Percentiles rank a stretch among this genome's conserved stretches.
These are phyloP conservation scores for Ellobium chinense DNA, from an alignment of 2,888 invertebrate species.

Conservation along the genomic window DNA sequence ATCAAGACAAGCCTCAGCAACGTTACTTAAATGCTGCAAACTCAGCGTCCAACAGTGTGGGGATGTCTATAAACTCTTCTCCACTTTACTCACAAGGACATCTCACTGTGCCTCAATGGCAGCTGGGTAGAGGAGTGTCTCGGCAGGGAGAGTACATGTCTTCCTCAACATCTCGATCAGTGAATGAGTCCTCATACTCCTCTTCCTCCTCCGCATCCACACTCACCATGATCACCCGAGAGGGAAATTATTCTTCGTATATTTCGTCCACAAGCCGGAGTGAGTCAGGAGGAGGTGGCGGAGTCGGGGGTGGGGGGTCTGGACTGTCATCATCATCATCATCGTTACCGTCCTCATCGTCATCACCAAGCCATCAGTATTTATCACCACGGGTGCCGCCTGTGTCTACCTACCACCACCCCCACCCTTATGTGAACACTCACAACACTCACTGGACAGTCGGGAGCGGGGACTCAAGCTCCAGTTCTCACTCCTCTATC, in stretches of 20 bases:
- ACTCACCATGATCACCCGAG: constrained; percentile 7
- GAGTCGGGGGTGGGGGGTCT: neutral
- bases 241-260: constrained; percentile 7
- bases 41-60: neutral
- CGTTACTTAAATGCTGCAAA: neutral
- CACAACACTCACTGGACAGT: constrained; percentile 50
- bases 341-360: neutral
- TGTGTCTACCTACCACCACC: constrained; percentile 51
- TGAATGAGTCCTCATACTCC: neutral
- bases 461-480: constrained; percentile 29
- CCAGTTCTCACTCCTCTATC: constrained; percentile 22
- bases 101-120: constrained; percentile 45
- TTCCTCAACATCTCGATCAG: neutral
- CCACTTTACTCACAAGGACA: constrained; percentile 29
- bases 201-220: constrained; percentile 5
- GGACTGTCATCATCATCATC: neutral
- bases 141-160: neutral
- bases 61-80: neutral
- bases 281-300: neutral
- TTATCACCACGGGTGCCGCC: constrained; percentile 44
- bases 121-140: neutral
- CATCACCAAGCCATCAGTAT: constrained; percentile 35
- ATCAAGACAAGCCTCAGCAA: constrained; percentile 6
- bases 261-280: neutral
- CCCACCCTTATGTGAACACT: constrained; percentile 52